Conservation (phyloP, 2,888 invertebrate genomes). For the Tridacna gigas region DNA sequence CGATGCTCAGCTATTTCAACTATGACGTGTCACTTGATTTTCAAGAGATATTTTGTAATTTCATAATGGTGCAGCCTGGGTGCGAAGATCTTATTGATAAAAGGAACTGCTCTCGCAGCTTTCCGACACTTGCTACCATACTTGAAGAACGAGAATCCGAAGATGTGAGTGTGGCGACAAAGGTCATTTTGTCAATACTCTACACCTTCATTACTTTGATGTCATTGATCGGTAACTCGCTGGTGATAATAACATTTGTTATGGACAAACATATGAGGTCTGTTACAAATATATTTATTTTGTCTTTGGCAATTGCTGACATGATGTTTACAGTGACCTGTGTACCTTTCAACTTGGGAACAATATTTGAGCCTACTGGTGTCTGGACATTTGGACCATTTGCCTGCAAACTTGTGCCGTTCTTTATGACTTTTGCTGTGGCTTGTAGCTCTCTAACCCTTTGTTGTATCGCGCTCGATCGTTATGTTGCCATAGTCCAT, state of each 20-base stretch:
- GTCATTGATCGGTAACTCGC: conserved; percentile 71
- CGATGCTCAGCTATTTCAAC: not conserved
- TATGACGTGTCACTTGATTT: conserved; percentile 17
- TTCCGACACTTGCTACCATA: conserved; percentile 4
- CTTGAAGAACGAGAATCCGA: conserved; percentile 8
- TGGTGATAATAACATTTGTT: conserved; percentile 71
- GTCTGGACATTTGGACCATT: conserved; percentile 73
- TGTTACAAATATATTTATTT: conserved; percentile 73
- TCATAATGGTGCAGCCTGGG: conserved; percentile 14
- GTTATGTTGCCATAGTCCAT: conserved; percentile 75
- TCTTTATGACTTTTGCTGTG: conserved; percentile 71
- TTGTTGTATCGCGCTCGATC: conserved; percentile 74
- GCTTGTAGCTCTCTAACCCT: conserved; percentile 74
- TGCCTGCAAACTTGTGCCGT: conserved; percentile 73
- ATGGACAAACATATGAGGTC: conserved; percentile 73
- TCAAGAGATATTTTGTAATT: conserved; percentile 24
- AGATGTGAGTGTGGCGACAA: conserved; percentile 32
- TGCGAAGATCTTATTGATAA: conserved; percentile 11
- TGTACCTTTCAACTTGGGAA: conserved; percentile 71
- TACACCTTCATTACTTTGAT: conserved; percentile 68
- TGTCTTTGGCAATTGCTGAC: conserved; percentile 74
- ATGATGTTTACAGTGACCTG: conserved; percentile 69
- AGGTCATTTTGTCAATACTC: conserved; percentile 55
- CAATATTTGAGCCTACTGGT: conserved; percentile 51
- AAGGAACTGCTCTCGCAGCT: conserved; percentile 11